A percentile compares a stretch with the other conserved stretches of the same genome.
Evolutionary conservation across 2,113 vertebrate genomes (phyloP).

Genomic region (Erpornis zantholeuca): DNA sequence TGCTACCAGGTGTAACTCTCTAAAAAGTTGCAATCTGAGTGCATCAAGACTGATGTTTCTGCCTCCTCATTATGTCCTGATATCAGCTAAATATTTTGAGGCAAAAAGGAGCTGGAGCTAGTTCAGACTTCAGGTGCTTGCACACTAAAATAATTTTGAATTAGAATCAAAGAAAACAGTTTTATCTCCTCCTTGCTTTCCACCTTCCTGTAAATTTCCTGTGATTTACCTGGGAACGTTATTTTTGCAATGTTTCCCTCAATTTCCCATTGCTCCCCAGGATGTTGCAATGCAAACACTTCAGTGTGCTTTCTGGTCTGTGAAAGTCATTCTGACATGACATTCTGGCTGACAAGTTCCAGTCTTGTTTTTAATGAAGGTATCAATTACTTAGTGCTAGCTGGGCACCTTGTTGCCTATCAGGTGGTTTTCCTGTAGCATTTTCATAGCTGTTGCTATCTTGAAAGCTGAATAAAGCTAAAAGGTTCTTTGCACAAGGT

Average conservation of each 20-base stretch:
- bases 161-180: not conserved
- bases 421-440: not conserved
- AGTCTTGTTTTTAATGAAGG: not conserved
- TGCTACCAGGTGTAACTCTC: not conserved
- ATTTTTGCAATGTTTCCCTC: not conserved
- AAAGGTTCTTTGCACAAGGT: not conserved
- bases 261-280: not conserved
- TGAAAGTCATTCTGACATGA: not conserved
- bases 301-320: not conserved
- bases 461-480: not conserved
- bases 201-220: not conserved
- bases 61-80: not conserved
- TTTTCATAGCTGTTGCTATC: not conserved
- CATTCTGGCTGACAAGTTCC: not conserved
- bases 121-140: not conserved
- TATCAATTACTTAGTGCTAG: not conserved
- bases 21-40: not conserved
- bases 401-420: not conserved
- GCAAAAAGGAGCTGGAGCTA: not conserved
- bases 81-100: not conserved
- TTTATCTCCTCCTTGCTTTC: not conserved
- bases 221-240: not conserved
- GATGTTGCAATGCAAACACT: not conserved
- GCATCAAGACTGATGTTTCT: not conserved
- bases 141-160: not conserved